Percentiles rank a stretch among this genome's conserved stretches.
Conservation (phyloP, 2,888 invertebrate genomes). For the Drosophila tanythrix region DNA sequence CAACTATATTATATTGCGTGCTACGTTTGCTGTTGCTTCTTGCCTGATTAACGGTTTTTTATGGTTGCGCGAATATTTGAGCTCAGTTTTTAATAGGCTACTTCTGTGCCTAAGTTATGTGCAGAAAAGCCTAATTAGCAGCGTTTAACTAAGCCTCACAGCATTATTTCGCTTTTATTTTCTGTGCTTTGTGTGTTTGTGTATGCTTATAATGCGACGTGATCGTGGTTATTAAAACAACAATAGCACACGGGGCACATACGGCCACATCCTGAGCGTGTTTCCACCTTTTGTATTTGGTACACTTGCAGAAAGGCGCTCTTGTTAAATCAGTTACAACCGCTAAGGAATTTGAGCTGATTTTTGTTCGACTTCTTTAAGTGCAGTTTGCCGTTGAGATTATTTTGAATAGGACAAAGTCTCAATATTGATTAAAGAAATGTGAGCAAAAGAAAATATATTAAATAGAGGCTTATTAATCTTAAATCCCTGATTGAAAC, state of each 20-base stretch:
- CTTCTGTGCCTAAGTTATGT: conserved; percentile 62
- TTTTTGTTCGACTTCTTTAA: not conserved
- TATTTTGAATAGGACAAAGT: not conserved
- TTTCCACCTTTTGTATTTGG: conserved; percentile 8
- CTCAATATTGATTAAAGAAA: not conserved
- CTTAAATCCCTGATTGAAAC: not conserved
- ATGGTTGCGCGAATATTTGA: conserved; percentile 75
- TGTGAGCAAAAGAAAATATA: not conserved
- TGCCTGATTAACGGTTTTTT: conserved; percentile 75
- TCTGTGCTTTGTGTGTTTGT: conserved; percentile 10
- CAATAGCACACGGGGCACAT: conserved; percentile 40
- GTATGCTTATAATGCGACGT: conserved; percentile 71
- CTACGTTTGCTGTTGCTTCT: conserved; percentile 11
- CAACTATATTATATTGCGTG: conserved; percentile 38
- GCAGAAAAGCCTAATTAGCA: conserved; percentile 79
- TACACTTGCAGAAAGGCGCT: not conserved
- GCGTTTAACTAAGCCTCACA: conserved; percentile 81
- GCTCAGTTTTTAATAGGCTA: conserved; percentile 72
- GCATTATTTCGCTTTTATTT: conserved; percentile 23
- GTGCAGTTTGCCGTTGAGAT: not conserved
- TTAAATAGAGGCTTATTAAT: not conserved
- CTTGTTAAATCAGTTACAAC: not conserved
- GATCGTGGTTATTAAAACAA: conserved; percentile 79
- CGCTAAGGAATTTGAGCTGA: not conserved
- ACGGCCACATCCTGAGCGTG: conserved; percentile 38